Evolutionary conservation across 2,888 invertebrate genomes (phyloP), one percentile per base, ranked within the genome.

Genomic region (Tetragonisca angustula): DNA sequence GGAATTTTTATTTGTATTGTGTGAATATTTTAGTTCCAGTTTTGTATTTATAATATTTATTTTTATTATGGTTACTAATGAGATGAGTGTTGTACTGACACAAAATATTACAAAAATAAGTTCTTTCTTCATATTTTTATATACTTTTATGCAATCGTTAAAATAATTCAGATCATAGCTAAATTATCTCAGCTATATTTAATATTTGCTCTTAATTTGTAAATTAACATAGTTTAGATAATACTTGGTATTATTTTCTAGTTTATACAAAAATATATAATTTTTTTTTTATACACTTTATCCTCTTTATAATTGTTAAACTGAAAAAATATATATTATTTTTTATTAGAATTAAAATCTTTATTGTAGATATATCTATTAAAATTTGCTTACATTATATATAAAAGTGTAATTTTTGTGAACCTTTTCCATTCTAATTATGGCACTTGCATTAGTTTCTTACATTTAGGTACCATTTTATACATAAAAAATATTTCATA

Each of bases 21-120:
- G 27, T 52, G 4, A 54, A 56, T 71, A 52, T 71, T 64, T 76
- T 5, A 69, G 70, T 62, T 70, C 17, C 11, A 52, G 27, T 27
- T 52, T 68, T 50, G 32, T 61, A 61, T 27, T 43, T 27, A 32
- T 2, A 32, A 27, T 21, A 65, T 64, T n/a, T 27, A 13, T 54
- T 54, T 77, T 77, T 49, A 62, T 56, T 17, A 77, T n/a, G 27
- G 17, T 71, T 49, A 64, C 24, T 32, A 64, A 71, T 15, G 54
- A 71, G 17, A 71, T 17, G 11, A 77, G 4, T 62, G 64, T 17
- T n/a, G 24, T 64, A 49, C 52, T 17, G 27, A 52, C 43, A 24
- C 77, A 71, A 49, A 77, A 56, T 71, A 54, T 64, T 49, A 71
- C 2, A 71, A 77, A 77, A 64, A 64, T 71, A n/a, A 71, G 6